phyloP scores from a whole-genome alignment of 2,797 vertebrate species.

The Coregonus ussuriensis region DNA sequence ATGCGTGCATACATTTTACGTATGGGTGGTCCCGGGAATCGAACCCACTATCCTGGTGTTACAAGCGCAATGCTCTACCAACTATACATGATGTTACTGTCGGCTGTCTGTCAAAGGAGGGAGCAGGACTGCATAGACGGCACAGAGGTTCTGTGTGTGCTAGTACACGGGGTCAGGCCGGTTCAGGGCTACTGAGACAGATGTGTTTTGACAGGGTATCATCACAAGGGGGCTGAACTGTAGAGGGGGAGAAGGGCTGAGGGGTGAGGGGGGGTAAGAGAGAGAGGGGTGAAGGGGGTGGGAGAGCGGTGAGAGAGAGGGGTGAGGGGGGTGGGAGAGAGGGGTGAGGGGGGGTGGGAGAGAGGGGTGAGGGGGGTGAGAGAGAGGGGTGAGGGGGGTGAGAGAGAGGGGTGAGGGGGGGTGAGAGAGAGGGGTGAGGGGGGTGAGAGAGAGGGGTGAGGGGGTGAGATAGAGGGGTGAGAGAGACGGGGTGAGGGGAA shows the following conservation, averaged over 20 bases:
- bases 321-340: neutral
- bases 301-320: neutral
- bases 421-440: too few species aligned
- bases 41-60: too few species aligned
- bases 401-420: neutral
- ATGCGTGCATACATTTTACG: too few species aligned
- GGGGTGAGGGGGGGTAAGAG: neutral
- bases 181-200: neutral
- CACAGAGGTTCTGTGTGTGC: neutral
- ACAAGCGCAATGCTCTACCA: too few species aligned
- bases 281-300: too few species aligned
- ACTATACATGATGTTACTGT: too few species aligned
- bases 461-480: neutral
- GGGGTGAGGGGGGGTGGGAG: neutral
- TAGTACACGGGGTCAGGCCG: neutral
- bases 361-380: neutral
- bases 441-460: neutral
- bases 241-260: neutral
- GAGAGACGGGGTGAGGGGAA: neutral
- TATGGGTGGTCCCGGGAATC: too few species aligned
- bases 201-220: neutral
- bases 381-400: neutral
- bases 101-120: too few species aligned
- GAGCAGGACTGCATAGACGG: neutral
- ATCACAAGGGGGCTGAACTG: neutral